phyloP scores from a whole-genome alignment of 2,888 invertebrate species.

The Drosophila pseudotalamancana region DNA sequence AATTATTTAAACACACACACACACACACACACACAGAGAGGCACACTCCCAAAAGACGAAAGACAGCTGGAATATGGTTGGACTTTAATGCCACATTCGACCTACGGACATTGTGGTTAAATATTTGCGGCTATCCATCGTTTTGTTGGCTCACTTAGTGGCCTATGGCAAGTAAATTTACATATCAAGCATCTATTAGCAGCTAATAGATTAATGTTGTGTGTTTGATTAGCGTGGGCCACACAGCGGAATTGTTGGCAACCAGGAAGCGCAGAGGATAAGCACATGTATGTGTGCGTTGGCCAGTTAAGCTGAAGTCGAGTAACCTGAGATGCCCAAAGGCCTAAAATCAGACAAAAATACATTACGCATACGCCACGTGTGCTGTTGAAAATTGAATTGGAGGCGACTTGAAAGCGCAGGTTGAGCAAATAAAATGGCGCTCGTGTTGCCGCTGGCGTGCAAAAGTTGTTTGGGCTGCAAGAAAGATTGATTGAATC shows the following conservation, averaged over 20 bases:
- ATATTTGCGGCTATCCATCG: constrained; percentile 61
- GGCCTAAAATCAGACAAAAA: constrained; percentile 52
- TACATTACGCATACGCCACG: constrained; percentile 55
- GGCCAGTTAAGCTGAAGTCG: constrained; percentile 2
- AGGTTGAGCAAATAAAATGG: constrained; percentile 24
- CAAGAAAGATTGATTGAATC: constrained; percentile 76
- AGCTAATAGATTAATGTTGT: constrained; percentile 75
- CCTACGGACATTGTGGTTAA: constrained; percentile 41
- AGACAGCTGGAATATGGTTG: constrained; percentile 21
- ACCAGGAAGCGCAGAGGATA: not conserved
- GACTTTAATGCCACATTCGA: constrained; percentile 1
- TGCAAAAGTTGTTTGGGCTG: constrained; percentile 52
- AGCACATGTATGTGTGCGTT: not conserved
- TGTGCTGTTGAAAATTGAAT: constrained; percentile 9
- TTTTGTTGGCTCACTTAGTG: constrained; percentile 41
- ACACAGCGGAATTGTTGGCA: constrained; percentile 10
- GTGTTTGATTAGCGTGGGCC: constrained; percentile 40
- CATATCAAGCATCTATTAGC: constrained; percentile 73
- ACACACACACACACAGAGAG: not conserved
- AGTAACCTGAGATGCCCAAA: constrained; percentile 8
- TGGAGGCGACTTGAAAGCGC: constrained; percentile 9
- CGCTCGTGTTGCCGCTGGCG: constrained; percentile 48
- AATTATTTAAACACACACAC: not conserved
- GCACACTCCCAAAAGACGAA: not conserved
- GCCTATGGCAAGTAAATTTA: constrained; percentile 61